A percentile compares a stretch with the other conserved stretches of the same genome.
These are phyloP conservation scores for Lasioglossum oenotherae DNA, from an alignment of 2,888 invertebrate species.

Conservation along the genomic window DNA sequence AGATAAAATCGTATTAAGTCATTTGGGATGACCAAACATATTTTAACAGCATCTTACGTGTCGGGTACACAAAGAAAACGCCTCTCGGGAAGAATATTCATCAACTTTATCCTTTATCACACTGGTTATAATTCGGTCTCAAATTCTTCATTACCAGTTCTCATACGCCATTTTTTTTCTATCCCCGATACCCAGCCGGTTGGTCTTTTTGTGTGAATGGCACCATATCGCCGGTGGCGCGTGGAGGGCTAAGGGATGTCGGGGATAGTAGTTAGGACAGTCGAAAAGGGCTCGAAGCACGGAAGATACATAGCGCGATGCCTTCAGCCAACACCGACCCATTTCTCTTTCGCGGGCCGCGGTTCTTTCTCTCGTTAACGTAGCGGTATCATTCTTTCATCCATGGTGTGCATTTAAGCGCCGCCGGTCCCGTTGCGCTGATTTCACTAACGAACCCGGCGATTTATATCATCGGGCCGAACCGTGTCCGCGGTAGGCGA, in stretches of 20 bases:
- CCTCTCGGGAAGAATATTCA: not conserved
- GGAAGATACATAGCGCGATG: slow-evolving; percentile 61
- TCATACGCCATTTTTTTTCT: slow-evolving; percentile 36
- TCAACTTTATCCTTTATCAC: slow-evolving; percentile 5
- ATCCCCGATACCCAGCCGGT: slow-evolving; percentile 12
- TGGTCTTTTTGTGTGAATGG: slow-evolving; percentile 24
- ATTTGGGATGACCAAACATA: no score
- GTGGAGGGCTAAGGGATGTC: slow-evolving; percentile 23
- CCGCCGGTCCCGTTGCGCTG: slow-evolving; percentile 69
- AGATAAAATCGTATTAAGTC: no score
- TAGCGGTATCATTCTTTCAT: slow-evolving; percentile 63
- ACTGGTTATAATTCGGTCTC: slow-evolving; percentile 6
- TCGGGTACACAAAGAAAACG: not conserved
- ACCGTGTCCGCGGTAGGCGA: slow-evolving; percentile 63
- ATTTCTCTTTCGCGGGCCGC: slow-evolving; percentile 64
- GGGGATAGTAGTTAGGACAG: slow-evolving; percentile 45
- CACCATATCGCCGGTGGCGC: slow-evolving; percentile 42
- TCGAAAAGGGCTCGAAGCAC: slow-evolving; percentile 55
- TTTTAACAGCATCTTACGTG: not conserved
- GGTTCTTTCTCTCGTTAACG: slow-evolving; percentile 63
- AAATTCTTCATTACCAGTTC: slow-evolving; percentile 24
- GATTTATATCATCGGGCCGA: slow-evolving; percentile 71
- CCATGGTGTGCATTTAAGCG: slow-evolving; percentile 58
- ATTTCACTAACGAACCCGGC: slow-evolving; percentile 77
- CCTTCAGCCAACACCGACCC: slow-evolving; percentile 60